A percentile compares a stretch with the other conserved stretches of the same genome.
These are phyloP conservation scores for Bombus fervidus DNA, from an alignment of 1,140 invertebrate genomes.

Conservation along the genomic window DNA sequence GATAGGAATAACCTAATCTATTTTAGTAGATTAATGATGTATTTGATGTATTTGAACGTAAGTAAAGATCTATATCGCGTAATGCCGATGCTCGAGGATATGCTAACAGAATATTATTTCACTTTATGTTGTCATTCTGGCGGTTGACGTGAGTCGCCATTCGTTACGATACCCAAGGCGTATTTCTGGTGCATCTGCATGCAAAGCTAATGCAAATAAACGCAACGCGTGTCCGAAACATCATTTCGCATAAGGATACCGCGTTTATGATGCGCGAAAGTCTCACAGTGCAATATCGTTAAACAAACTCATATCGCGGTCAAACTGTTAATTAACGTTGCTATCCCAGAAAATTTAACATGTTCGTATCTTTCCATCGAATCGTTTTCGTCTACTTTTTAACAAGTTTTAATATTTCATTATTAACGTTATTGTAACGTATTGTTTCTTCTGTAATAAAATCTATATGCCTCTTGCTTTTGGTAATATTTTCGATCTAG, in stretches of 20 bases:
- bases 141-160: not conserved
- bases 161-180: constrained; percentile 22
- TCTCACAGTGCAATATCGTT: constrained; percentile 17
- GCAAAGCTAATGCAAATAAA: constrained; percentile 49
- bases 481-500: too few relatives aligned
- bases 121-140: constrained; percentile 1
- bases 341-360: not conserved
- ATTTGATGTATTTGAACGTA: not conserved
- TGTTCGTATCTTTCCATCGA: not conserved
- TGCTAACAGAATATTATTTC: not conserved
- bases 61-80: not conserved
- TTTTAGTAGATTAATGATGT: not conserved
- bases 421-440: not conserved
- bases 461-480: not conserved
- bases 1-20: not conserved
- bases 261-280: constrained; percentile 22
- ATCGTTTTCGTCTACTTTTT: not conserved
- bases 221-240: constrained; percentile 26
- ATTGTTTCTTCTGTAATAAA: not conserved
- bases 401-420: not conserved
- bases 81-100: not conserved
- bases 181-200: constrained; percentile 29
- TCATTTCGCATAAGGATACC: constrained; percentile 46
- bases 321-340: not conserved
- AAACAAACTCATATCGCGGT: constrained; percentile 18